Evolutionary conservation across 2,113 vertebrate genomes (phyloP), one percentile per base, ranked within the genome.

Genomic region (Megaceryle torquata): DNA sequence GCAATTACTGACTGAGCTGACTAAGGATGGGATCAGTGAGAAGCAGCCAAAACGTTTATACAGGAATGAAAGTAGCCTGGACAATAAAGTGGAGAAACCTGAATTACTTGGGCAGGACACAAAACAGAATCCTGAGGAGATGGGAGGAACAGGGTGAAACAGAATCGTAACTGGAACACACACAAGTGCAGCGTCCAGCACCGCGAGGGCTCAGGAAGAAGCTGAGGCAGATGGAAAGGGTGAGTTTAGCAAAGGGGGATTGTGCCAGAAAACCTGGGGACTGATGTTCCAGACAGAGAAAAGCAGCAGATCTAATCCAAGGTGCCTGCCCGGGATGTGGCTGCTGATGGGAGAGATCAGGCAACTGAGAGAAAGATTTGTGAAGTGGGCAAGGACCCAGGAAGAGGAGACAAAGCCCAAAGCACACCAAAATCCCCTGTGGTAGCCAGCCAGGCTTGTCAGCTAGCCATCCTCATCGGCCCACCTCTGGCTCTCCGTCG

Each of bases 11-110:
- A 48, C 46, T 0, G 0, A 59, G 72, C 4, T 69, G 57, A 63
- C 39, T 13, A 33, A 67, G 43, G 68, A 65, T 48, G 76, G 24
- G 53, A 92, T 61, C 86, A 59, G 86, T 70, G 84, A 83, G 64
- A 79, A 93, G n/a, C 81, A 87, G 60, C 35, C 75, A 37, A 89
- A 67, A 79, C 60, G 86, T 88, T 92, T 56, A 43, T 29, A 65
- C 35, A 79, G 63, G n/a, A 86, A 88, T 17, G 76, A 93, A 88
- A 83, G 72, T 60, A 95, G 93, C 80, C 82, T 79, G 80, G 68
- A 59, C 59, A 86, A 91, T 39, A 15, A 82, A 56, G 39, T 26
- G 39, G 37, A 90, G 86, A 60, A 81, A 86, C 67, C 60, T 46
- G 25, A 88, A 82, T 76, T 72, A 39, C 54, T 88, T 46, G 83